These are phyloP conservation scores for Trichogramma dendrolimi DNA, from an alignment of 2,888 invertebrate genomes.

Conservation along the genomic window DNA sequence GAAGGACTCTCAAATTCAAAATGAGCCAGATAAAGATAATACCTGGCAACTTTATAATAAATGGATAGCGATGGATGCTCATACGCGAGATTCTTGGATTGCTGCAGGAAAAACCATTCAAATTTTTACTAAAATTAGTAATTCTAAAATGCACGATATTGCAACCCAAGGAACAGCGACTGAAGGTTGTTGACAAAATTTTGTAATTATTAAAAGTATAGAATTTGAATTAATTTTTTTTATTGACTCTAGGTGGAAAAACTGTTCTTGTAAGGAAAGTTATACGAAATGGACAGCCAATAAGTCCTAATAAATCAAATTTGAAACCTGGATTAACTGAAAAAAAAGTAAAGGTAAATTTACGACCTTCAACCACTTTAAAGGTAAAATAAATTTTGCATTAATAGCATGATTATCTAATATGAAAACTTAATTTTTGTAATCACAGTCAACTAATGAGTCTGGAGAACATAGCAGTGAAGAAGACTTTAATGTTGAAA, in stretches of 20 bases:
- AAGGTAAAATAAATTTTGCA: slow-evolving; percentile 36
- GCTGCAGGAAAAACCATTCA: slow-evolving; percentile 75
- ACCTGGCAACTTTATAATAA: slow-evolving; percentile 80
- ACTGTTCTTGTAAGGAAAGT: slow-evolving; percentile 47
- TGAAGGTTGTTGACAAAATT: slow-evolving; percentile 18
- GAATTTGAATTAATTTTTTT: slow-evolving; percentile 1
- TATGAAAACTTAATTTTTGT: background rate
- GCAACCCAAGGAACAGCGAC: slow-evolving; percentile 34
- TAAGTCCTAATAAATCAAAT: slow-evolving; percentile 42
- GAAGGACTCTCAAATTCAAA: slow-evolving; percentile 63
- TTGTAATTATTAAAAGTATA: slow-evolving; percentile 2
- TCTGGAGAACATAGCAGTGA: slow-evolving; percentile 18
- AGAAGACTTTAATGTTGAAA: slow-evolving; percentile 74
- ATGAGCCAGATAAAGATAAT: slow-evolving; percentile 56
- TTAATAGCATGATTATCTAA: background rate
- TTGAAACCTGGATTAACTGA: slow-evolving; percentile 36
- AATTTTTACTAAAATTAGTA: slow-evolving; percentile 63
- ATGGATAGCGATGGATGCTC: slow-evolving; percentile 76
- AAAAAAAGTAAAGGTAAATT: slow-evolving; percentile 39
- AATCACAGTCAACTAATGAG: slow-evolving; percentile 15
- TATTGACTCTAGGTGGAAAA: slow-evolving; percentile 36
- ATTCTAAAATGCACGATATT: slow-evolving; percentile 64
- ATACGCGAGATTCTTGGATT: slow-evolving; percentile 73
- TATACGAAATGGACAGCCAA: slow-evolving; percentile 48
- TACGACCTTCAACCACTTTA: slow-evolving; percentile 42